Percentiles rank a stretch among this genome's conserved stretches.
Conservation (phyloP, 2,113 vertebrate genomes). For the Macrotus californicus region DNA sequence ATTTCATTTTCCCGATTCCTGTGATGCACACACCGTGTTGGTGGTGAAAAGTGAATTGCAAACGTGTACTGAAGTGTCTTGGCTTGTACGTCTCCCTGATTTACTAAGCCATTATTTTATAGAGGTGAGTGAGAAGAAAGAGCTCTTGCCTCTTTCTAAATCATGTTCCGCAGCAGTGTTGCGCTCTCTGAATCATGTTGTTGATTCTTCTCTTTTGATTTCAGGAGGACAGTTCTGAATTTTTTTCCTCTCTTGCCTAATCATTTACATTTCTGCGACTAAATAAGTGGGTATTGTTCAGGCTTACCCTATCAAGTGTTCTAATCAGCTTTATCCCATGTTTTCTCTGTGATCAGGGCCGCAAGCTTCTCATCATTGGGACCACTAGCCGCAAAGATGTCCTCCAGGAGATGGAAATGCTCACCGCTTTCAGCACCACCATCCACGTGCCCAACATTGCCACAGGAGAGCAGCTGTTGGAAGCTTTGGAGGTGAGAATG, state of each 20-base stretch:
- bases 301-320: neutral
- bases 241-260: neutral
- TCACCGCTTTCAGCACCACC: constrained; percentile 95
- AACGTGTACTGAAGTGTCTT: neutral
- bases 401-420: constrained; percentile 97
- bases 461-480: constrained; percentile 88
- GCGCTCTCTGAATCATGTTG: neutral
- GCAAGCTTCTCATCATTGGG: constrained; percentile 97
- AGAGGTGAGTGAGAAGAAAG: neutral
- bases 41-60: neutral
- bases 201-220: neutral
- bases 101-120: neutral
- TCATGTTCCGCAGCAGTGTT: neutral
- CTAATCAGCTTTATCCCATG: neutral
- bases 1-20: neutral
- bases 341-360: constrained; percentile 81
- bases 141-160: neutral
- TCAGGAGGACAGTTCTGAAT: neutral
- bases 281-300: neutral
- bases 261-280: neutral
- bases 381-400: constrained; percentile 97
- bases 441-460: constrained; percentile 94
- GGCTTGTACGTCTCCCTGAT: neutral
- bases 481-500: constrained; percentile 88
- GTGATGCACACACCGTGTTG: neutral